Percentiles rank a stretch among this genome's conserved stretches.
phyloP scores from a whole-genome alignment of 2,113 vertebrate species.

The Melospiza georgiana region DNA sequence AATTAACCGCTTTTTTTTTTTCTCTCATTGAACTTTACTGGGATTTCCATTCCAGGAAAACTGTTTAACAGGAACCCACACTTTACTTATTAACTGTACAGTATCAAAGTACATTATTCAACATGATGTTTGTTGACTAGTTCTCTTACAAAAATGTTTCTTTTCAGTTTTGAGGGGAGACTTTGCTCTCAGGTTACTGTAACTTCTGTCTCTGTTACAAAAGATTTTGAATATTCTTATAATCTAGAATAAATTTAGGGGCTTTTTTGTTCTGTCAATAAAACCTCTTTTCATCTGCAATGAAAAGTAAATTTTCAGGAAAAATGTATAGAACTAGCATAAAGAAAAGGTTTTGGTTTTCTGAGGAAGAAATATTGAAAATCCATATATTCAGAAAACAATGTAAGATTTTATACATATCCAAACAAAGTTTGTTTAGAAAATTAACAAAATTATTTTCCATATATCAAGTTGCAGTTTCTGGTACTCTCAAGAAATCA shows the following conservation, averaged over 20 bases:
- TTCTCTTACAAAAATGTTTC: neutral
- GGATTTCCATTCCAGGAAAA: neutral
- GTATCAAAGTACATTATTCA: neutral
- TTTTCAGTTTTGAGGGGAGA: neutral
- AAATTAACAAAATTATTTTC: constrained; percentile 6
- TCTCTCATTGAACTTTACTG: neutral
- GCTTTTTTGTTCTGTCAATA: neutral
- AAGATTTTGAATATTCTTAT: neutral
- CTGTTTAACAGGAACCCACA: neutral
- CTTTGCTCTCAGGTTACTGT: neutral
- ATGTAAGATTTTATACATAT: neutral
- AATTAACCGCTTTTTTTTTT: neutral
- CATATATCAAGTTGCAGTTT: neutral
- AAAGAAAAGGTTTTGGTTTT: neutral
- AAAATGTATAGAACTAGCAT: neutral
- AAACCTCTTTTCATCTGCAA: neutral
- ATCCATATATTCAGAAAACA: neutral
- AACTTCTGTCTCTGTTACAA: neutral
- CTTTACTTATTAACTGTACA: neutral
- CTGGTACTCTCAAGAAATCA: neutral
- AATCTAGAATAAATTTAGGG: neutral
- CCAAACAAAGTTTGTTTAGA: neutral
- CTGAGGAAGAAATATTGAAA: neutral
- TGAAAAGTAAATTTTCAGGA: neutral
- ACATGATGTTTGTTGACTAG: neutral